Percentiles rank a stretch among this genome's conserved stretches.
These are phyloP conservation scores for Coregonus suidteri DNA, from an alignment of 2,797 vertebrate species.

Conservation along the genomic window DNA sequence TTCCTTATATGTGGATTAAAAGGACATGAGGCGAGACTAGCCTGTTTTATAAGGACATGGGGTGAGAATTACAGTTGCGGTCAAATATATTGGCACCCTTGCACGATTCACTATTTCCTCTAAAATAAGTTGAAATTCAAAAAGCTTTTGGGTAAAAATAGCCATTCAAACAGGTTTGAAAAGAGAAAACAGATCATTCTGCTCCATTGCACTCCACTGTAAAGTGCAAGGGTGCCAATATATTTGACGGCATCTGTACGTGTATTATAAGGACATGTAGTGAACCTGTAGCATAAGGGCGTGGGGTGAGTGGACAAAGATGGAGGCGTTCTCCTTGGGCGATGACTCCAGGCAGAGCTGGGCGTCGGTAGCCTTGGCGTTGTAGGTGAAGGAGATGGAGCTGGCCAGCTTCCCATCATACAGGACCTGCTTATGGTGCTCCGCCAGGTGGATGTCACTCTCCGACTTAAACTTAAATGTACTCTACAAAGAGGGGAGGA, in stretches of 20 bases:
- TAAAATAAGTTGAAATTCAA: too few relatives aligned
- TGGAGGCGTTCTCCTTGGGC: conserved; percentile 90
- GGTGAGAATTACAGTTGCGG: too few relatives aligned
- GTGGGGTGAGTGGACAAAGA: conserved; percentile 96
- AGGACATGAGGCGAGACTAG: neutral
- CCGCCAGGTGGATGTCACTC: conserved; percentile 91
- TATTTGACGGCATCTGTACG: too few relatives aligned
- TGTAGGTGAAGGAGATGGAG: conserved; percentile 92
- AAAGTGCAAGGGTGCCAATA: too few relatives aligned
- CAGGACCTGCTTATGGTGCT: conserved; percentile 91
- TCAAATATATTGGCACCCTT: too few relatives aligned
- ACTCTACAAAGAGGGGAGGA: conserved; percentile 71
- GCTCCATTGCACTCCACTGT: too few relatives aligned
- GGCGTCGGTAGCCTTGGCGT: conserved; percentile 93
- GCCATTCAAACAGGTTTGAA: too few relatives aligned
- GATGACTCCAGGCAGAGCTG: conserved; percentile 96
- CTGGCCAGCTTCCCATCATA: conserved; percentile 90
- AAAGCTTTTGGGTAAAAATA: too few relatives aligned
- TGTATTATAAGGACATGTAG: neutral
- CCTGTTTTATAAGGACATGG: too few relatives aligned
- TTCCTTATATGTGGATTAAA: neutral
- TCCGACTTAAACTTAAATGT: conserved; percentile 96
- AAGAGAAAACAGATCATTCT: too few relatives aligned
- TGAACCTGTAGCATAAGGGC: conserved; percentile 96
- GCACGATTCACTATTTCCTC: too few relatives aligned